Percentiles rank a stretch among this genome's conserved stretches.
These are phyloP conservation scores for Fulmarus glacialis DNA, from an alignment of 2,113 vertebrate genomes.

Conservation along the genomic window DNA sequence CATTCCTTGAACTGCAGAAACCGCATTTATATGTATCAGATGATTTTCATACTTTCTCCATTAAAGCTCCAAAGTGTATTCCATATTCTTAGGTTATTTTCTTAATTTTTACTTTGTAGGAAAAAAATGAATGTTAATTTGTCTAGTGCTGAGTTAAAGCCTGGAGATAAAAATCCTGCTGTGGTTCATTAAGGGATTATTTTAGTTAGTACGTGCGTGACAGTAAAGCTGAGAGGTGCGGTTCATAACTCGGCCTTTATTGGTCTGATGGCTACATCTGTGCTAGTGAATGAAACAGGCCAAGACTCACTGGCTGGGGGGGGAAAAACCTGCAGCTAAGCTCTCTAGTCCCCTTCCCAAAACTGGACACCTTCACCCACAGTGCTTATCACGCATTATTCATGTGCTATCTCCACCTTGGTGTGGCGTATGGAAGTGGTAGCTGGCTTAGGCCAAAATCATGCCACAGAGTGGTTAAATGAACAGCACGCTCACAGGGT, in stretches of 20 bases:
- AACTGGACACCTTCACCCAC: background rate
- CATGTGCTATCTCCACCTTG: background rate
- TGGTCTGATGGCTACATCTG: background rate
- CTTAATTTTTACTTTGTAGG: background rate
- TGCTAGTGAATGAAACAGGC: background rate
- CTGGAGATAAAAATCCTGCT: background rate
- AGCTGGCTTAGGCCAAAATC: background rate
- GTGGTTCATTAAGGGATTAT: background rate
- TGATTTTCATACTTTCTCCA: background rate
- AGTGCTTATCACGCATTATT: background rate
- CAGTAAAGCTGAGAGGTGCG: background rate
- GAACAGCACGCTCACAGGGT: background rate
- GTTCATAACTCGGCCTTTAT: background rate
- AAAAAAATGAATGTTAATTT: background rate
- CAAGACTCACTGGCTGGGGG: background rate
- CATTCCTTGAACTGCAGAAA: background rate
- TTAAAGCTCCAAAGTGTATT: background rate
- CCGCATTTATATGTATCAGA: background rate
- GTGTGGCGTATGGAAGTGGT: fast-evolving
- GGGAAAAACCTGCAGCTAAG: background rate
- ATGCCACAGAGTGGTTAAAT: background rate
- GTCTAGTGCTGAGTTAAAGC: background rate
- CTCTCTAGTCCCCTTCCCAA: background rate
- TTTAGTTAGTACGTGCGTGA: background rate
- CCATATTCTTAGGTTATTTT: background rate